phyloP scores from a whole-genome alignment of 1,140 invertebrate genomes.

The Cherax quadricarinatus region DNA sequence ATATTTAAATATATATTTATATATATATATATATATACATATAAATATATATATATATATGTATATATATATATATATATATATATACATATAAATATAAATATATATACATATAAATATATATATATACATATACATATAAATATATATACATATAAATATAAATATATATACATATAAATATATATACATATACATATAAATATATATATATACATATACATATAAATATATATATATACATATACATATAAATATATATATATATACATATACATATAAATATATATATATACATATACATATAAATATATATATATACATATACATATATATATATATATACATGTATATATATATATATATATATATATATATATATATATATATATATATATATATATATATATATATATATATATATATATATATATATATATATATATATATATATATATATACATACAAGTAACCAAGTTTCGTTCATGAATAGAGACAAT shows the following conservation, averaged over 20 bases:
- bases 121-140: neutral
- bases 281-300: too few relatives aligned
- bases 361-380: conserved; percentile 6
- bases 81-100: too few relatives aligned
- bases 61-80: too few relatives aligned
- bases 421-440: conserved; percentile 6
- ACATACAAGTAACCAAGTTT: neutral
- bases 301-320: too few relatives aligned
- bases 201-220: neutral
- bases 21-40: too few relatives aligned
- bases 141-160: neutral
- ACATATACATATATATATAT: too few relatives aligned
- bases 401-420: conserved; percentile 1
- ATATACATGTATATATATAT: too few relatives aligned
- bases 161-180: neutral
- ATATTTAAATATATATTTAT: too few relatives aligned
- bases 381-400: conserved; percentile 6
- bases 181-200: conserved; percentile 3
- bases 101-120: too few relatives aligned
- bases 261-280: neutral
- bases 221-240: neutral
- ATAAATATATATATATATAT: too few relatives aligned
- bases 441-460: conserved; percentile 6
- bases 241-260: neutral
- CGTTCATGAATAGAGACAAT: too few relatives aligned